Evolutionary conservation across 2,113 vertebrate species (phyloP), one percentile per base, ranked within the genome.

Genomic region (Leuciscus idus): DNA sequence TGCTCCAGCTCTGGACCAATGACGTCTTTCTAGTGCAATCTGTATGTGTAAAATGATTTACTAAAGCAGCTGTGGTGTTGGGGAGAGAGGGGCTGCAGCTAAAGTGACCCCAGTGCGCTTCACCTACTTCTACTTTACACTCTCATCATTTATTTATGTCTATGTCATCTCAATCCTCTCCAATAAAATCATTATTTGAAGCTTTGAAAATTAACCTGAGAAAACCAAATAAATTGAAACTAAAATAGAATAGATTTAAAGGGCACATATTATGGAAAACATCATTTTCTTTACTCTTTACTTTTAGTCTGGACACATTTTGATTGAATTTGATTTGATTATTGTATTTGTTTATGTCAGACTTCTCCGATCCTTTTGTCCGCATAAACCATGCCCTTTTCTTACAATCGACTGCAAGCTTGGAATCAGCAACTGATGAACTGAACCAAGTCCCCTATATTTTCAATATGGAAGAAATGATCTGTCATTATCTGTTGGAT

Each of bases 1-100:
- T 93, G 92, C 91, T 90, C 87, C 0, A 64, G 84, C 88, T 89
- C 90, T 89, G 87, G 83, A 85, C 87, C 84, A 86, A 90, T 94
- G 94, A 95, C 92, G 92, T 94, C 91, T 90, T 90, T 85, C 86
- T 85, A 48, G 80, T 90, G 88, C 92, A 86, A 93, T 93, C 87
- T 90, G 88, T 90, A 88, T 64, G 89, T 84, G 62, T 92, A 90
- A 85, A 90, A 92, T 89, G 0, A 89, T 90, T 93, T 92, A 84
- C 87, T 76, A 84, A 92, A 74, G 91, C 94, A 95, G 94, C 94
- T 94, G 95, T 89, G 92, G 88, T 84, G 89, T 86, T 91, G 91
- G 92, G 91, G 91, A 68, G 83, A 85, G 68, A 50, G 84, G 62
- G 55, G 85, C 76, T 72, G 77, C 86, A 87, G 88, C 85, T 91